Percentiles rank a stretch among this genome's conserved stretches.
phyloP scores from a whole-genome alignment of 2,797 vertebrate species.

The Distichodus sexfasciatus region DNA sequence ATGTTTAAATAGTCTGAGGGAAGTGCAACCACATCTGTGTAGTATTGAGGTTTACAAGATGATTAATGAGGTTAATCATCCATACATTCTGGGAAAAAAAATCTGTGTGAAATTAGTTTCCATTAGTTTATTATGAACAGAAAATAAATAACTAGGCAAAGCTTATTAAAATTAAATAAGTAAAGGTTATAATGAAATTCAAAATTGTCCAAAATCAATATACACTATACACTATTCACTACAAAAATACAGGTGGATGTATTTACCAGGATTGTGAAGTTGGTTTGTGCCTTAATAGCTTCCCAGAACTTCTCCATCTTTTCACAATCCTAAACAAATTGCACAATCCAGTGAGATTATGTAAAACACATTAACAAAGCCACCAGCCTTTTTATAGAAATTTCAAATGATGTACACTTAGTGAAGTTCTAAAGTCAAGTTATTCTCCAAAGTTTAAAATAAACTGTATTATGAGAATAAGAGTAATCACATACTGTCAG shows the following conservation, averaged over 20 bases:
- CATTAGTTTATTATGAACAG: too few relatives aligned
- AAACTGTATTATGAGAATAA: constrained; percentile 53
- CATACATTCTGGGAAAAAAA: constrained; percentile 1
- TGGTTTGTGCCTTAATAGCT: constrained; percentile 87
- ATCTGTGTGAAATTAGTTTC: constrained; percentile 40
- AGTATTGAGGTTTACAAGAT: too few relatives aligned
- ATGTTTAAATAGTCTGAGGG: background rate
- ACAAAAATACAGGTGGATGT: too few relatives aligned
- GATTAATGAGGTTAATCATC: too few relatives aligned
- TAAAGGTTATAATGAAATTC: too few relatives aligned
- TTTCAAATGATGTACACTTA: constrained; percentile 49
- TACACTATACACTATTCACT: too few relatives aligned
- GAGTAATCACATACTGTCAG: constrained; percentile 71
- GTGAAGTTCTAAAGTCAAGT: background rate
- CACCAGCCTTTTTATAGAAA: background rate
- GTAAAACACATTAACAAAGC: background rate
- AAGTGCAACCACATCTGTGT: background rate
- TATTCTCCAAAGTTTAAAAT: too few relatives aligned
- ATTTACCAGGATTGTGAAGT: constrained; percentile 89
- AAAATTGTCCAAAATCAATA: too few relatives aligned
- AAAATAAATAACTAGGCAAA: too few relatives aligned
- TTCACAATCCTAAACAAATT: constrained; percentile 78
- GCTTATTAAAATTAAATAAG: too few relatives aligned
- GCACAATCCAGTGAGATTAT: background rate
- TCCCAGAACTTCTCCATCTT: constrained; percentile 81